Percentiles rank a stretch among this genome's conserved stretches.
phyloP scores from a whole-genome alignment of 2,797 vertebrate species.

The Pipistrellus pygmaeus region DNA sequence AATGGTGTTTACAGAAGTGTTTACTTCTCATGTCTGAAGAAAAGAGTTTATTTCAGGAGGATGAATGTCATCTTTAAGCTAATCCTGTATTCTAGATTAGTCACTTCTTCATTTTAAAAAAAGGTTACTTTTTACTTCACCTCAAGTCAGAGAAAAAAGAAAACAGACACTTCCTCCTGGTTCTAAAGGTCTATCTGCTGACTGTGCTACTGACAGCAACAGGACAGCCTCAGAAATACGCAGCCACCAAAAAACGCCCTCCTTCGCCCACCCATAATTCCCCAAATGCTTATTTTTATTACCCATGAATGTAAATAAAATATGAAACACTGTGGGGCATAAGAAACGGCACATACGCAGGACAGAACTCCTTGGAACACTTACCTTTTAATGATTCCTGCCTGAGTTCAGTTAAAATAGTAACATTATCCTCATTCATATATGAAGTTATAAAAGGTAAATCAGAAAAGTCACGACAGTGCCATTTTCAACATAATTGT shows the following conservation, averaged over 20 bases:
- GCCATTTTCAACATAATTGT: conserved; percentile 55
- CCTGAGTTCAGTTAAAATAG: conserved; percentile 56
- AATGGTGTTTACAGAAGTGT: neutral
- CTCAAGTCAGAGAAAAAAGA: neutral
- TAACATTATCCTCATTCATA: conserved; percentile 50
- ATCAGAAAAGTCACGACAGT: conserved; percentile 55
- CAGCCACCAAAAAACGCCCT: neutral
- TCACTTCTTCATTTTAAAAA: conserved; percentile 2
- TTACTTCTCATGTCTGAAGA: neutral
- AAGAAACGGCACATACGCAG: neutral
- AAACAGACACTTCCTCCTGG: neutral
- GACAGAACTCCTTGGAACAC: conserved; percentile 27
- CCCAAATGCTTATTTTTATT: conserved; percentile 23
- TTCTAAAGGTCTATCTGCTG: conserved; percentile 5
- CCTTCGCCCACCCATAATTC: neutral
- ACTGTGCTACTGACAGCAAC: neutral
- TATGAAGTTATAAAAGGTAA: conserved; percentile 56
- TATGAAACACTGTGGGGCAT: neutral
- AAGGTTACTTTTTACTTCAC: conserved; percentile 18
- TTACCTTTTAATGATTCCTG: conserved; percentile 72
- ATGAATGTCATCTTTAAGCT: conserved; percentile 37
- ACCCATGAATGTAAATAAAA: conserved; percentile 30
- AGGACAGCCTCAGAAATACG: neutral
- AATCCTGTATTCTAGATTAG: conserved; percentile 21
- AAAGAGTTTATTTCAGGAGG: neutral